Percentiles rank a stretch among this genome's conserved stretches.
Evolutionary conservation across 2,113 vertebrate genomes (phyloP).

Genomic region (Strigops habroptila): DNA sequence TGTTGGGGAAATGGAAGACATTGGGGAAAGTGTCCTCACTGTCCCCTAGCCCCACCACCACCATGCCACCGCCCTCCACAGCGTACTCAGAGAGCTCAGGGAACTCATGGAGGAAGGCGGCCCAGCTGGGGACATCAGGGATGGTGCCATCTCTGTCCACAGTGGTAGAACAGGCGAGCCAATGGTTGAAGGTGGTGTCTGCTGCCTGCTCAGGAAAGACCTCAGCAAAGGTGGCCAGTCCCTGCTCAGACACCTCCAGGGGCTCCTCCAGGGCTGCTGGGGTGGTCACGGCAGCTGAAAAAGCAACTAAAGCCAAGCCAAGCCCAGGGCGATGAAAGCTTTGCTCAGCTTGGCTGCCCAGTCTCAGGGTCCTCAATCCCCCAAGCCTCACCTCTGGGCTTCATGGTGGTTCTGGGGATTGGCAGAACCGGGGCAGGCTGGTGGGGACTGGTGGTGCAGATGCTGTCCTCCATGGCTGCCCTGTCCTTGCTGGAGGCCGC

Average conservation of each 20-base stretch:
- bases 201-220: neutral
- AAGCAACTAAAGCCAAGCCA: neutral
- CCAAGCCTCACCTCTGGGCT: neutral
- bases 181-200: neutral
- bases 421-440: neutral
- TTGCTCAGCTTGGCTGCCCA: neutral
- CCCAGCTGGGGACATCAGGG: neutral
- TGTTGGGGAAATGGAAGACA: too few relatives aligned
- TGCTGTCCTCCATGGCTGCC: neutral
- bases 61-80: too few relatives aligned
- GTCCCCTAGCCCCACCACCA: too few relatives aligned
- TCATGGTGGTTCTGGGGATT: neutral
- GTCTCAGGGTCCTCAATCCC: neutral
- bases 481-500: neutral
- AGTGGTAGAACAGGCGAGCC: neutral
- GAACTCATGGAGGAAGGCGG: neutral
- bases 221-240: neutral
- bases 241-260: neutral
- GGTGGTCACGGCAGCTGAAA: neutral
- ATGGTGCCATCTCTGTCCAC: neutral
- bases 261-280: neutral
- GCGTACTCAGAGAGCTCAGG: neutral
- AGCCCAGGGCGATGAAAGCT: neutral
- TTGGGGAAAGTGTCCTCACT: too few relatives aligned
- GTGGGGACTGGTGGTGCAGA: neutral